These are phyloP conservation scores for Trichonephila inaurata DNA, from an alignment of 1,140 invertebrate genomes.

Conservation along the genomic window DNA sequence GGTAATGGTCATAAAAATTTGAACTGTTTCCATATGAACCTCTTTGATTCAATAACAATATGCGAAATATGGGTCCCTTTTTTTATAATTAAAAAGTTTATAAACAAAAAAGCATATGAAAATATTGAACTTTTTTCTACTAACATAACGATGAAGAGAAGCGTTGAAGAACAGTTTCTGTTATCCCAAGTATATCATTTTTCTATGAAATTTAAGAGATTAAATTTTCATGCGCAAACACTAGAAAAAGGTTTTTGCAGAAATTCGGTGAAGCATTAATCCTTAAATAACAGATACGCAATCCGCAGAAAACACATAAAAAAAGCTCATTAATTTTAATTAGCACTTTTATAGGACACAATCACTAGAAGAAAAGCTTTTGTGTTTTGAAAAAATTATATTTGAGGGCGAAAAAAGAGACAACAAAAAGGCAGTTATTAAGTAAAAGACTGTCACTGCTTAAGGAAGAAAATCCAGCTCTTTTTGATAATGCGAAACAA, in stretches of 20 bases:
- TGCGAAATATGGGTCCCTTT: background rate
- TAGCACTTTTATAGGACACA: slow-evolving; percentile 6
- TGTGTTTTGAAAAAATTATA: background rate
- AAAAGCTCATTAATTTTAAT: slow-evolving; percentile 49
- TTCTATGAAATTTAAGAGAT: background rate
- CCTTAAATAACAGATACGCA: slow-evolving; percentile 31
- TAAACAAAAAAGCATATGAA: background rate
- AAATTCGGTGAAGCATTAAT: slow-evolving; percentile 29
- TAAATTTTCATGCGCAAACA: background rate
- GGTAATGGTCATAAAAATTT: too few species aligned
- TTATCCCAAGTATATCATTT: background rate
- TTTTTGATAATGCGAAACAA: slow-evolving; percentile 47
- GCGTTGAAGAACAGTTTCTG: background rate
- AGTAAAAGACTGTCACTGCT: slow-evolving; percentile 16
- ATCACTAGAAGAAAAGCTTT: slow-evolving; percentile 31
- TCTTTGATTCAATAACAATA: too few species aligned
- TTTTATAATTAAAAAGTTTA: background rate
- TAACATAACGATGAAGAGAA: background rate
- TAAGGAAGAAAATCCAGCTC: background rate
- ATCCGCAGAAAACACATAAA: background rate
- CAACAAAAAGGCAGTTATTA: slow-evolving; percentile 16
- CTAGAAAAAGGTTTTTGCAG: slow-evolving; percentile 27
- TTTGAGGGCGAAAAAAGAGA: background rate
- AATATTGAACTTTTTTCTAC: background rate
- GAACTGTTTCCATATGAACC: too few species aligned